phyloP scores from a whole-genome alignment of 2,113 vertebrate genomes.

The Chamaea fasciata region DNA sequence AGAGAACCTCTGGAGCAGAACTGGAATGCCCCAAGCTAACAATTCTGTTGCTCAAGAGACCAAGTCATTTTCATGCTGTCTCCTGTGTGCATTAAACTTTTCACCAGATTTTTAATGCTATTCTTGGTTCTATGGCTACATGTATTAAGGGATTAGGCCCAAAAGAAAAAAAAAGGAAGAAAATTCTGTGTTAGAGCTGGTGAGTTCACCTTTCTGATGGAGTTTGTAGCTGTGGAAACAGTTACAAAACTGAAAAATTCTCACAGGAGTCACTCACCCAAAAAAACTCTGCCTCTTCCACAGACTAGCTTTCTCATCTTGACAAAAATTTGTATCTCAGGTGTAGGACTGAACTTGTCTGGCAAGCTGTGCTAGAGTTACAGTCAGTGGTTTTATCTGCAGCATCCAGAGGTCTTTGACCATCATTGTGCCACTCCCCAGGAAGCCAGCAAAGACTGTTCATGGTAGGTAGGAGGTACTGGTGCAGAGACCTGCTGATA shows the following conservation, averaged over 20 bases:
- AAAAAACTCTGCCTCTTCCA: neutral
- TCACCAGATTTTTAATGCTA: neutral
- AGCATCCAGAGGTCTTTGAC: neutral
- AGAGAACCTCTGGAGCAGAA: neutral
- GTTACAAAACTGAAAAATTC: neutral
- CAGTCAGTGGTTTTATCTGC: neutral
- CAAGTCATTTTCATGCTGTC: neutral
- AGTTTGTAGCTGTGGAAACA: neutral
- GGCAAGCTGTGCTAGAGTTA: neutral
- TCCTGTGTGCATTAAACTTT: neutral
- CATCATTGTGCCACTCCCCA: neutral
- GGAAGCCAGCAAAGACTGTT: neutral
- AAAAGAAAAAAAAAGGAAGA: neutral
- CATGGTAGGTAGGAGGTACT: no score
- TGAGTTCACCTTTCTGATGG: neutral
- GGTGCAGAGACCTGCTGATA: neutral
- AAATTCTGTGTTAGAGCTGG: neutral
- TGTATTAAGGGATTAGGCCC: neutral
- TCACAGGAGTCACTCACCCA: neutral
- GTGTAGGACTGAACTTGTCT: neutral
- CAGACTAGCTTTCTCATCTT: neutral
- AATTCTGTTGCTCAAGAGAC: neutral
- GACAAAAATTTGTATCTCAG: neutral
- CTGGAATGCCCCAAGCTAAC: neutral
- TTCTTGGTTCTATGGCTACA: neutral